phyloP scores from a whole-genome alignment of 2,888 invertebrate species.

The Anoplius nigerrimus region DNA sequence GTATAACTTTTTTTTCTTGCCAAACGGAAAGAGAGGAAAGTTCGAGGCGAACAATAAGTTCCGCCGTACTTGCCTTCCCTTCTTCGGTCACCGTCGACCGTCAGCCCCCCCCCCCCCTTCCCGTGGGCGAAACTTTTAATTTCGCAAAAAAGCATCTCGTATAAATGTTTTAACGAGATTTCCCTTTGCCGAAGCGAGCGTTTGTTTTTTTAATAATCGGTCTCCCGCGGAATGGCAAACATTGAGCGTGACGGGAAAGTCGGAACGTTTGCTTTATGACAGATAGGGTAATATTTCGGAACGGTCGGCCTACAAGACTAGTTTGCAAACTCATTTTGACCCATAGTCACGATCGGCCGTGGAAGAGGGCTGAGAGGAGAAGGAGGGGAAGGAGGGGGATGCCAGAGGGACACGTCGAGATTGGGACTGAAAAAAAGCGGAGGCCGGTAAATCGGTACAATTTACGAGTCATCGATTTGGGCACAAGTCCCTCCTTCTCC shows the following conservation, averaged over 20 bases:
- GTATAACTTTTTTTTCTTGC: background rate
- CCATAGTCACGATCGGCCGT: background rate
- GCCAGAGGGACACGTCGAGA: too few relatives aligned
- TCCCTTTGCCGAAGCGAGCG: background rate
- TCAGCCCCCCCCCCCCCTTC: background rate
- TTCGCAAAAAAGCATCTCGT: constrained; percentile 7
- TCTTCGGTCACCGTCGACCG: background rate
- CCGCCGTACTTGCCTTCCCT: background rate
- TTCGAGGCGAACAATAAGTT: constrained; percentile 11
- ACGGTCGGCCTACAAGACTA: background rate
- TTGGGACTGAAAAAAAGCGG: too few relatives aligned
- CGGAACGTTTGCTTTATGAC: background rate
- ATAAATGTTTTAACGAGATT: constrained; percentile 20
- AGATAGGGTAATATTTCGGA: too few relatives aligned
- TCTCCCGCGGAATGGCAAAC: too few relatives aligned
- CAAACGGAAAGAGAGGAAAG: constrained; percentile 3
- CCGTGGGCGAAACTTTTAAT: constrained; percentile 22
- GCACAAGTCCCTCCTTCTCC: too few relatives aligned
- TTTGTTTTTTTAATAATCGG: too few relatives aligned
- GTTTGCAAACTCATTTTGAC: too few relatives aligned
- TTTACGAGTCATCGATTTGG: too few relatives aligned
- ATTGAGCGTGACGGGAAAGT: too few relatives aligned
- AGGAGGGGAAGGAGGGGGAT: too few relatives aligned
- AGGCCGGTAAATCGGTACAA: too few relatives aligned
- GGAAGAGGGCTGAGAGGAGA: background rate